Percentiles rank a stretch among this genome's conserved stretches.
These are phyloP conservation scores for Melieria crassipennis DNA, from an alignment of 2,888 invertebrate species.

Conservation along the genomic window DNA sequence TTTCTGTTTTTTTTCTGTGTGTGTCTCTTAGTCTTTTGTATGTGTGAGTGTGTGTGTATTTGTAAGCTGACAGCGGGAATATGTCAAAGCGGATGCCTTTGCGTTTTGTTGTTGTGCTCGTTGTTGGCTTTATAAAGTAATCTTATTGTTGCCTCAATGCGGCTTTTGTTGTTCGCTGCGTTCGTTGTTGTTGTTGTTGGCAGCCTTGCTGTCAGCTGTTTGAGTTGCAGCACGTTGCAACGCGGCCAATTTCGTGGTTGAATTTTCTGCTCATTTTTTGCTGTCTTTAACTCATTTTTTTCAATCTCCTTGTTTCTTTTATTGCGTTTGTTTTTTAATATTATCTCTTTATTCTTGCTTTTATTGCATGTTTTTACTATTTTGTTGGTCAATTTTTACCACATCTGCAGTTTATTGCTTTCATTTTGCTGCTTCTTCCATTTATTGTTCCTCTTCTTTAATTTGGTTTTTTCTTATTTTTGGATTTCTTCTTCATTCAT, in stretches of 20 bases:
- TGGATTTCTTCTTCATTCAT: conserved; percentile 3
- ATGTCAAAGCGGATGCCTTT: not conserved
- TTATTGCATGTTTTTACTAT: too few species aligned
- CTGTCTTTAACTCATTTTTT: too few species aligned
- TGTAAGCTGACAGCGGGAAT: conserved; percentile 1
- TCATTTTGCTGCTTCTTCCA: not conserved
- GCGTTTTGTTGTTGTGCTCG: not conserved
- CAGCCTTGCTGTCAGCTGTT: not conserved
- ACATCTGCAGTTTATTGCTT: too few species aligned
- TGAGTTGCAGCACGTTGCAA: too few species aligned
- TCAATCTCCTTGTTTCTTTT: too few species aligned
- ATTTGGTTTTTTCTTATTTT: not conserved
- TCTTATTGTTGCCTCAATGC: conserved; percentile 8
- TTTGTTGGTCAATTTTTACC: too few species aligned
- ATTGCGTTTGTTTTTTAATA: too few species aligned
- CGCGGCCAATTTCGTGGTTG: too few species aligned
- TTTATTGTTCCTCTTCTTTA: not conserved
- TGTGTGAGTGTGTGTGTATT: not conserved
- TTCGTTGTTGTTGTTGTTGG: not conserved
- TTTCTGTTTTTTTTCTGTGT: too few species aligned
- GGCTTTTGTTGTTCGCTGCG: too few species aligned
- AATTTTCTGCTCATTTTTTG: too few species aligned
- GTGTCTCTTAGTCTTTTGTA: not conserved
- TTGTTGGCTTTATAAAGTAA: conserved; percentile 21
- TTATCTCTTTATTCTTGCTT: too few species aligned